Evolutionary conservation across 2,113 vertebrate genomes (phyloP), one percentile per base, ranked within the genome.

Genomic region (Takifugu bimaculatus): DNA sequence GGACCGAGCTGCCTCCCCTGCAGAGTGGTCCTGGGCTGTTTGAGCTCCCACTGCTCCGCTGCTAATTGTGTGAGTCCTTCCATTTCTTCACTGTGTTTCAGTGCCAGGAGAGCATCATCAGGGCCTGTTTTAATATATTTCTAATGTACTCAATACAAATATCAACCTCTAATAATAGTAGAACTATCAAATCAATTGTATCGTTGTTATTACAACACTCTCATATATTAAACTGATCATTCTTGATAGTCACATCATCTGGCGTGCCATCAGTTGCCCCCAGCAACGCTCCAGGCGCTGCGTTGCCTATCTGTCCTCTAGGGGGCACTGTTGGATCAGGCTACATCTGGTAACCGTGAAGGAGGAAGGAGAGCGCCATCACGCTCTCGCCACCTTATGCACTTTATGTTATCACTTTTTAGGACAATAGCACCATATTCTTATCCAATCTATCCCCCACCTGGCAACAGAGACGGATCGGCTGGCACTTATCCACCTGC

Each of bases 301-400:
- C 10, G 11, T 1, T 9, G 25, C 12, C 2, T 42, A 0, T 13
- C 0, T 4, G 6, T 60, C 75, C 89, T 81, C 61, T 56, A 72
- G 89, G 82, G 87, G 88, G 80, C 89, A 88, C 72, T 90, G 89
- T 89, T 84, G 85, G 52, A 81, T 48, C 87, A 87, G 71, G 67
- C 74, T 79, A 26, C 25, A 52, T 57, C 12, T 15, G 50, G 27
- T 20, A 14, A 4, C 12, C 35, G 15, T 3, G n/a, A 56, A 48
- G 26, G 25, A 57, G 49, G 50, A 11, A 72, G 26, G 60, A 60
- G 65, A 70, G 55, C 49, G 52, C 43, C 39, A 63, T 49, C 45
- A 55, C 49, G 63, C 66, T 68, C 76, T 76, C 35, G 25, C 67
- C 32, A 54, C 57, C 53, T 53, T 39, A 63, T 66, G 65, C 77